phyloP scores from a whole-genome alignment of 2,113 vertebrate genomes.

The Nesoenas mayeri region DNA sequence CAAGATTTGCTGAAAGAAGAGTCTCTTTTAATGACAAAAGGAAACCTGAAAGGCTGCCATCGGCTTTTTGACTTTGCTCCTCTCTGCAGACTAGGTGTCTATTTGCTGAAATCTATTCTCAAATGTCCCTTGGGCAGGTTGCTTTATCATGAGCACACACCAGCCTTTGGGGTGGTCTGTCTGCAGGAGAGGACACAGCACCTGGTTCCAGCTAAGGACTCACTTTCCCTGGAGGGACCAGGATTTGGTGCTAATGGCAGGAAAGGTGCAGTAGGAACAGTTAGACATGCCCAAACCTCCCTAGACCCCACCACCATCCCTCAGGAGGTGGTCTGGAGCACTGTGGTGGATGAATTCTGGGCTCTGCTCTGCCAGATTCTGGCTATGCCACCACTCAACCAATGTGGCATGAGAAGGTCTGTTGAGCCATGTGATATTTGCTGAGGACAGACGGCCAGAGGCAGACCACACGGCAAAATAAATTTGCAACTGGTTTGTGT shows the following conservation, averaged over 20 bases:
- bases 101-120: slow-evolving; percentile 37
- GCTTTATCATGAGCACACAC: not conserved
- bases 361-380: not conserved
- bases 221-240: not conserved
- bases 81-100: slow-evolving; percentile 33
- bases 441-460: not conserved
- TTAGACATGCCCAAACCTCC: not conserved
- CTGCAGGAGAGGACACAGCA: not conserved
- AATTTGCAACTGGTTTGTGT: not conserved
- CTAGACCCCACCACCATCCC: not conserved
- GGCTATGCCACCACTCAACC: not conserved
- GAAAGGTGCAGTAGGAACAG: not conserved
- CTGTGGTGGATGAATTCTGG: not conserved
- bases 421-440: not conserved
- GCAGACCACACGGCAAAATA: not conserved
- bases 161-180: not conserved
- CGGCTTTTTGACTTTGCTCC: not conserved
- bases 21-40: slow-evolving; percentile 58
- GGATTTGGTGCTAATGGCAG: not conserved
- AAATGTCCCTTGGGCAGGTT: not conserved
- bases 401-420: not conserved
- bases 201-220: not conserved
- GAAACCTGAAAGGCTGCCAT: slow-evolving; percentile 37
- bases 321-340: not conserved
- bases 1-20: not conserved